Conservation (phyloP, 2,797 vertebrate species). For the Rhinophrynus dorsalis region DNA sequence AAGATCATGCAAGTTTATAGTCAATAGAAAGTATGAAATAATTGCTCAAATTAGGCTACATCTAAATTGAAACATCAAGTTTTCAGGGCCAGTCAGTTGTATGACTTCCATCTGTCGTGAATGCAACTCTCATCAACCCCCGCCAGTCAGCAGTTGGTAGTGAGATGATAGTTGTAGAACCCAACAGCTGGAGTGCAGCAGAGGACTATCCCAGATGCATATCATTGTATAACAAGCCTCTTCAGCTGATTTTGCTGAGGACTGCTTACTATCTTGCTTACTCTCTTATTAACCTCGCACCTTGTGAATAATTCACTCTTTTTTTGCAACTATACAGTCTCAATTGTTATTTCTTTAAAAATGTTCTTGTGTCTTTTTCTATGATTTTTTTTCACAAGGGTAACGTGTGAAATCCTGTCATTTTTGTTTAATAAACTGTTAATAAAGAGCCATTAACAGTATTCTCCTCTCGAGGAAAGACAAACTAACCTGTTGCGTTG, state of each 20-base stretch:
- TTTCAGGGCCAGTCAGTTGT: no score
- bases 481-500: slow-evolving; percentile 50
- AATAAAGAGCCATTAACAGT: slow-evolving; percentile 45
- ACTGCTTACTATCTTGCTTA: background rate
- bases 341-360: background rate
- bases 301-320: background rate
- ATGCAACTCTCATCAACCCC: no score
- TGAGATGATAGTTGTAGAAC: no score
- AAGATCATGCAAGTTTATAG: no score
- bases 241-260: background rate
- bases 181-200: no score
- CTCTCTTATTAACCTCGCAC: background rate
- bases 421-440: background rate
- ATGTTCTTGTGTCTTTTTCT: background rate
- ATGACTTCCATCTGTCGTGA: no score
- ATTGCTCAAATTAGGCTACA: no score
- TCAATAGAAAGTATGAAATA: no score
- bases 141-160: no score
- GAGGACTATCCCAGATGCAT: no score
- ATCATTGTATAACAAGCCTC: no score
- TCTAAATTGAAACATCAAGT: no score
- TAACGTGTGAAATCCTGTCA: background rate
- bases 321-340: background rate
- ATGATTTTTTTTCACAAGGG: background rate
- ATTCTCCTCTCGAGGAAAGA: slow-evolving; percentile 52